phyloP scores from a whole-genome alignment of 2,797 vertebrate genomes.

The Nyctalus aviator region DNA sequence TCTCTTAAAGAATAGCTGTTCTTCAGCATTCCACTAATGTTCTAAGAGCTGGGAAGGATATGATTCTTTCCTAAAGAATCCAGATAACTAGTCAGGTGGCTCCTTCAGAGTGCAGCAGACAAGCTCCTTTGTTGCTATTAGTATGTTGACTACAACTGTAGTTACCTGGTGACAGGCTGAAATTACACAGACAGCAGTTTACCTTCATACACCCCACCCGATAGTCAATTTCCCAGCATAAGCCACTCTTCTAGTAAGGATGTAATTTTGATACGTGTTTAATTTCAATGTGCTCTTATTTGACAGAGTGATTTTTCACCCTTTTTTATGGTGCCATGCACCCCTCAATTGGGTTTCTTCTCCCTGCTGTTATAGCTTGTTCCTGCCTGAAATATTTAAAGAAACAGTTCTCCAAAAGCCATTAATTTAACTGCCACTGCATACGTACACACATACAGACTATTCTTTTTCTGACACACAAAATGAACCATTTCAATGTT shows the following conservation, averaged over 20 bases:
- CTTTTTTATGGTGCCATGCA: conserved; percentile 68
- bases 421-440: conserved; percentile 71
- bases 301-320: conserved; percentile 81
- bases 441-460: not conserved
- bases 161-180: conserved; percentile 77
- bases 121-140: conserved; percentile 71
- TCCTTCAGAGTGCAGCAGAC: conserved; percentile 16
- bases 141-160: conserved; percentile 65
- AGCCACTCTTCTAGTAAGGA: conserved; percentile 58
- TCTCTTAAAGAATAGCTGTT: not conserved
- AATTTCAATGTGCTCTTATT: conserved; percentile 80
- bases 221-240: conserved; percentile 72
- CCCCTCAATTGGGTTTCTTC: conserved; percentile 77
- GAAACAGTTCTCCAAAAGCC: conserved; percentile 74
- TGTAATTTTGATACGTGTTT: conserved; percentile 85
- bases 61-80: not conserved
- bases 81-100: conserved; percentile 33
- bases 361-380: conserved; percentile 65
- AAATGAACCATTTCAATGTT: conserved; percentile 78
- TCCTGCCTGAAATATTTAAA: conserved; percentile 80
- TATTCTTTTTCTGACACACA: conserved; percentile 72
- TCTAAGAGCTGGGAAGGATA: not conserved
- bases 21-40: not conserved
- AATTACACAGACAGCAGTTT: conserved; percentile 76
- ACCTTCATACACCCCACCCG: conserved; percentile 36